phyloP scores from a whole-genome alignment of 37 sponge, comb jelly and placozoan species.

The Aphrocallistes beatrix region DNA sequence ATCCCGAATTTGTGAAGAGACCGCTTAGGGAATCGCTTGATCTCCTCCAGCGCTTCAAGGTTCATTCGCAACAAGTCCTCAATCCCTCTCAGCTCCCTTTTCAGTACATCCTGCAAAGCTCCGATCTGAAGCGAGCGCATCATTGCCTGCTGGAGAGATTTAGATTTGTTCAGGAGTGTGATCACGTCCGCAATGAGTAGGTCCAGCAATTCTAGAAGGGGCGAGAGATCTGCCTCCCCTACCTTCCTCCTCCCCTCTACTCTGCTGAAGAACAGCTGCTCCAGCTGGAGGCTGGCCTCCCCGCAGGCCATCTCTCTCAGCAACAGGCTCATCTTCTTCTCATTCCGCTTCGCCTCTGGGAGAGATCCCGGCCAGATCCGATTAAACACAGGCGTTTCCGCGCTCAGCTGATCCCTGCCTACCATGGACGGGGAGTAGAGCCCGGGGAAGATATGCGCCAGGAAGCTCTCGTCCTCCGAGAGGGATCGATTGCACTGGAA shows the following conservation, averaged over 20 bases:
- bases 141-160: not conserved
- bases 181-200: not conserved
- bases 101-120: not conserved
- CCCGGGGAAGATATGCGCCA: not conserved
- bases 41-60: not conserved
- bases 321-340: not conserved
- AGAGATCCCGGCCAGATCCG: not conserved
- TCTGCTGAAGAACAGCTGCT: not conserved
- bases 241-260: not conserved
- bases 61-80: not conserved
- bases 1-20: not conserved
- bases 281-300: not conserved
- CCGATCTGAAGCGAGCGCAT: not conserved
- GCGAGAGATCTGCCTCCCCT: not conserved
- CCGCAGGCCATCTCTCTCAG: not conserved
- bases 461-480: not conserved
- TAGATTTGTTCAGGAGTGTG: not conserved
- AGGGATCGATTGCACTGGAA: not conserved
- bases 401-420: not conserved
- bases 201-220: not conserved
- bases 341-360: not conserved
- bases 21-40: not conserved
- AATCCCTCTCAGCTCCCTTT: not conserved
- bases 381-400: not conserved
- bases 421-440: not conserved